These are phyloP conservation scores for Rhadinocentrus ornatus DNA, from an alignment of 2,797 vertebrate genomes.

Conservation along the genomic window DNA sequence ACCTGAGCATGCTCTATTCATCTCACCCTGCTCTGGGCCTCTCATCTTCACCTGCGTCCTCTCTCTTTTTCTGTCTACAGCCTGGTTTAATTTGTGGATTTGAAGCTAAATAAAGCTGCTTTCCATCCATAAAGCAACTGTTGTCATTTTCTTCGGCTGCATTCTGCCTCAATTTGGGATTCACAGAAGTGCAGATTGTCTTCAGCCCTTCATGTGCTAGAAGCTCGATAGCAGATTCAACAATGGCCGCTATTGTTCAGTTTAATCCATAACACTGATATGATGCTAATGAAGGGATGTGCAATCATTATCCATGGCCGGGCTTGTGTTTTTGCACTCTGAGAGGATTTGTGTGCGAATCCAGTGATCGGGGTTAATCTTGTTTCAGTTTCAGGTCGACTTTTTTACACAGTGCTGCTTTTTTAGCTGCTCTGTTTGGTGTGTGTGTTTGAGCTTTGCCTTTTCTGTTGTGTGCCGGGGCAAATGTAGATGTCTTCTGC, in stretches of 20 bases:
- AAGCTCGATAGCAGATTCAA: conserved; percentile 57
- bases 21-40: conserved; percentile 2
- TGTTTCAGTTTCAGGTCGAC: conserved; percentile 68
- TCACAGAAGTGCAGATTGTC: conserved; percentile 11
- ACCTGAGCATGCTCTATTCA: conserved; percentile 17
- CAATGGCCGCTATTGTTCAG: conserved; percentile 59
- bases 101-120: not conserved
- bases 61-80: not conserved
- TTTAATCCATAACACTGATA: conserved; percentile 71
- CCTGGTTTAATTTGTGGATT: not conserved
- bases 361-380: conserved; percentile 72
- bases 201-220: conserved; percentile 24
- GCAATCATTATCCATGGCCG: conserved; percentile 68
- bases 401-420: conserved; percentile 40
- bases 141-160: not conserved
- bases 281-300: conserved; percentile 72
- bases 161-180: conserved; percentile 1
- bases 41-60: conserved; percentile 15
- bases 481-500: conserved; percentile 17
- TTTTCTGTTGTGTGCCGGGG: conserved; percentile 4
- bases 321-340: conserved; percentile 53
- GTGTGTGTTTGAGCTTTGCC: conserved; percentile 9
- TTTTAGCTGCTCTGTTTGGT: conserved; percentile 29
- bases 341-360: conserved; percentile 67
- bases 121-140: not conserved